These are phyloP conservation scores for Melitaea athalia DNA, from an alignment of 2,888 invertebrate genomes.

Conservation along the genomic window DNA sequence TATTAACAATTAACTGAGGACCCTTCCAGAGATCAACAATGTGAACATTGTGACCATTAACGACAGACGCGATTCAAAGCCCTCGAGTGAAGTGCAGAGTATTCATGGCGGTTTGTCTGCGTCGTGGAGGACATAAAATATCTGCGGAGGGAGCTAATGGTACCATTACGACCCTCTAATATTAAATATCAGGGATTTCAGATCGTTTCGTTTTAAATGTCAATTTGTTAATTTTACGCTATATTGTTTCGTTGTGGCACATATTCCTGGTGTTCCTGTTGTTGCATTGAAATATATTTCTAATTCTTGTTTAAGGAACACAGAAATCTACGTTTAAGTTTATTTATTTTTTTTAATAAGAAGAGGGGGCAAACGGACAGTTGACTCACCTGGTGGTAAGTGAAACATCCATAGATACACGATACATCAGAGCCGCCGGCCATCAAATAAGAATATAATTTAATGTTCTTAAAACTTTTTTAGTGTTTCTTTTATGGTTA, in stretches of 20 bases:
- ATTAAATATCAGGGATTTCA: constrained; percentile 45
- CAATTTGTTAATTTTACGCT: constrained; percentile 7
- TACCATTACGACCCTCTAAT: constrained; percentile 54
- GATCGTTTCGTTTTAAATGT: constrained; percentile 27
- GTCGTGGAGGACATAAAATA: constrained; percentile 62
- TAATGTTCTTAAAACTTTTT: too few species aligned
- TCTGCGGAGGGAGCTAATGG: constrained; percentile 64
- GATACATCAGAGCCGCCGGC: too few species aligned
- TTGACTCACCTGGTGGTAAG: too few species aligned
- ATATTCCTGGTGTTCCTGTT: neutral
- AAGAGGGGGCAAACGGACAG: too few species aligned
- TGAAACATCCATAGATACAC: too few species aligned
- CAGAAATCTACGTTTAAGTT: too few species aligned
- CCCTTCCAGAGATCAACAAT: constrained; percentile 49
- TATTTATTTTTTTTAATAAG: too few species aligned
- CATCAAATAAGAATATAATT: too few species aligned
- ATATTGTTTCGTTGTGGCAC: neutral
- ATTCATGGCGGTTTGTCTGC: constrained; percentile 55
- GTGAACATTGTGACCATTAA: constrained; percentile 54
- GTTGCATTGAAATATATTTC: neutral
- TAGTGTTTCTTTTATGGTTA: too few species aligned
- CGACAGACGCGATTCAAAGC: constrained; percentile 54
- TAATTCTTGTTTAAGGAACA: too few species aligned
- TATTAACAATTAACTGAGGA: constrained; percentile 26
- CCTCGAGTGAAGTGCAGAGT: constrained; percentile 47